Base-by-base conservation (phyloP, 1,140 invertebrate genomes). In the Bombus turneri region DNA sequence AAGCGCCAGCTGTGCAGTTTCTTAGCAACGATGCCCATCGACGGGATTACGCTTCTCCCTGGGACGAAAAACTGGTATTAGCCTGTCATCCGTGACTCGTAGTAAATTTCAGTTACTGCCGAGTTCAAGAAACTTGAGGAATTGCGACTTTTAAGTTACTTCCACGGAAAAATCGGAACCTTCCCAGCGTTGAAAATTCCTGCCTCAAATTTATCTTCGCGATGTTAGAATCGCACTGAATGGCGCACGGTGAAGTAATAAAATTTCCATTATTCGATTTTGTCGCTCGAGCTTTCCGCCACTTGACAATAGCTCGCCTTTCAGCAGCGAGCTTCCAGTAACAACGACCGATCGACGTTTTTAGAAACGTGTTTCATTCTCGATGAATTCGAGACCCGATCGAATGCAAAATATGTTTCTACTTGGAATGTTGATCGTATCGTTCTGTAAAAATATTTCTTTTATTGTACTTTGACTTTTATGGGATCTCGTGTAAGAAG, bases 11-110 rank as follows among this genome's bases (percentile, higher is more conserved):
- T 83, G 83, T 37, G 74, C 75, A 72, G n/a, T 83, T 86, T 71
- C 83, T 83, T 86, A 47, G 43, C 28, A 53, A 71, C 43, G 59
- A 62, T 74, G 68, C 71, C 64, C 74, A 57, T 77, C 66, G 59
- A 39, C 25, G 34, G 74, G 77, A 90, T 90, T 90, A 87, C n/a
- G 47, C 87, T 81, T 37, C 66, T 62, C 28, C 18, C n/a, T 37
- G 75, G 31, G 47, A 68, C 34, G 81, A 89, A 43, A 72, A 39
- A 81, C 59, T 74, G 64, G 88, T 85, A 90, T 90, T 90, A 89
- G 86, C 69, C 72, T 78, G 74, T 69, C 74, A 76, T 28, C 74
- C 84, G 53, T 84, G 75, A 80, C 86, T 90, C 59, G 37, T 64
- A 79, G 71, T 84, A 84, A 81, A 87, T 89, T 84, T 62, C 64